A percentile compares a stretch with the other conserved stretches of the same genome.
Evolutionary conservation across 2,888 invertebrate genomes (phyloP).

Genomic region (Eupeodes luniger): DNA sequence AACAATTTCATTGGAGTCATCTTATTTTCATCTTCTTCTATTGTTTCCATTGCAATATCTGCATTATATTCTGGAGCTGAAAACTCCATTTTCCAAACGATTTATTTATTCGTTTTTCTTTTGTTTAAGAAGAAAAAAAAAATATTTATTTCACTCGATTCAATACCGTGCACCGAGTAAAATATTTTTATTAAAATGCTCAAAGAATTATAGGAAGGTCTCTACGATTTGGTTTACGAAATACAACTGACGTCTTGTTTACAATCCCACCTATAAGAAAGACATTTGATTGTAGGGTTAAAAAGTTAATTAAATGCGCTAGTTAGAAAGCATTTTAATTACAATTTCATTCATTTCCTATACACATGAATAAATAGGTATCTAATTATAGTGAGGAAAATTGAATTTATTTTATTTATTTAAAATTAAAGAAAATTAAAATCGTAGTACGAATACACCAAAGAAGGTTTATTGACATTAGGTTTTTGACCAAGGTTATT

Average conservation of each 20-base stretch:
- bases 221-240: neutral
- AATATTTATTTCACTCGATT: neutral
- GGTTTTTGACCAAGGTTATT: too few species aligned
- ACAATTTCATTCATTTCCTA: neutral
- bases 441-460: too few species aligned
- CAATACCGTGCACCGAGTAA: neutral
- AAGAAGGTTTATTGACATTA: too few species aligned
- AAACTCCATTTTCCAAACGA: slow-evolving; percentile 35
- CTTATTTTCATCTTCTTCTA: slow-evolving; percentile 16
- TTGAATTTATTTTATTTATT: neutral
- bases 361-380: neutral
- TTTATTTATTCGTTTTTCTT: neutral
- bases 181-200: neutral
- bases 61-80: slow-evolving; percentile 40
- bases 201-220: neutral
- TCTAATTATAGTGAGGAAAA: neutral
- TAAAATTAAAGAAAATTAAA: too few species aligned
- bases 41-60: slow-evolving; percentile 2
- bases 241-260: slow-evolving; percentile 12
- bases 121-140: neutral
- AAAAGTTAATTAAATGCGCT: slow-evolving; percentile 36
- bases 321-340: neutral
- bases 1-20: slow-evolving; percentile 77
- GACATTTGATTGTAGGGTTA: neutral
- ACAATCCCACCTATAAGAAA: slow-evolving; percentile 13